phyloP scores from a whole-genome alignment of 2,113 vertebrate species.

The Setophaga coronata region DNA sequence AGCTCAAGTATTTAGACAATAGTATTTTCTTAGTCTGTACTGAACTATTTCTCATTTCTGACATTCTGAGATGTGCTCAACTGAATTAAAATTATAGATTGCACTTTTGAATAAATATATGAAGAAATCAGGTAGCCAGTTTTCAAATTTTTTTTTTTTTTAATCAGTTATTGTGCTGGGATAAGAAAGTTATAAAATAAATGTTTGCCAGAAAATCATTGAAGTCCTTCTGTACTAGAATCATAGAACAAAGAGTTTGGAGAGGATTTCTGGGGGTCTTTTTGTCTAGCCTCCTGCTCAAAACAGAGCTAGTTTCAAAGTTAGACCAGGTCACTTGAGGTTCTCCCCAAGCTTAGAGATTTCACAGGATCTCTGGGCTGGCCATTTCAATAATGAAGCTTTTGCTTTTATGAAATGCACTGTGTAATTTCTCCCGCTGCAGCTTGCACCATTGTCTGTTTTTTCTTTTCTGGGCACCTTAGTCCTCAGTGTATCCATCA shows the following conservation, averaged over 20 bases:
- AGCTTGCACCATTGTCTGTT: fast-evolving
- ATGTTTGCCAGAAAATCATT: neutral
- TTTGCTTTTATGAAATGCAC: neutral
- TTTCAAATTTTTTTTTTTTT: no score
- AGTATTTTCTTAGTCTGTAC: neutral
- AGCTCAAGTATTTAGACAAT: neutral
- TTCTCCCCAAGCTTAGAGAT: neutral
- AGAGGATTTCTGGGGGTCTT: neutral
- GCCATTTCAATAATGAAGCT: neutral
- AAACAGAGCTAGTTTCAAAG: neutral
- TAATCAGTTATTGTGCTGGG: neutral
- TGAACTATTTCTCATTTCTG: neutral
- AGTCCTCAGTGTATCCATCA: neutral
- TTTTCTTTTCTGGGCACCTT: neutral
- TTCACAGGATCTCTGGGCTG: neutral
- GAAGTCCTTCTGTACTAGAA: neutral
- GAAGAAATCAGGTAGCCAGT: neutral
- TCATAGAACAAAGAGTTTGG: neutral
- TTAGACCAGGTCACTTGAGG: neutral
- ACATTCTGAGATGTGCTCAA: neutral
- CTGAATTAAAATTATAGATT: neutral
- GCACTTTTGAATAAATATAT: neutral
- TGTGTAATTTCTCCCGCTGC: neutral
- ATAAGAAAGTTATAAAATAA: neutral
- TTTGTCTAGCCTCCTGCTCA: neutral